Conservation (phyloP, 2,888 invertebrate species). For the Trisateles emortualis region DNA sequence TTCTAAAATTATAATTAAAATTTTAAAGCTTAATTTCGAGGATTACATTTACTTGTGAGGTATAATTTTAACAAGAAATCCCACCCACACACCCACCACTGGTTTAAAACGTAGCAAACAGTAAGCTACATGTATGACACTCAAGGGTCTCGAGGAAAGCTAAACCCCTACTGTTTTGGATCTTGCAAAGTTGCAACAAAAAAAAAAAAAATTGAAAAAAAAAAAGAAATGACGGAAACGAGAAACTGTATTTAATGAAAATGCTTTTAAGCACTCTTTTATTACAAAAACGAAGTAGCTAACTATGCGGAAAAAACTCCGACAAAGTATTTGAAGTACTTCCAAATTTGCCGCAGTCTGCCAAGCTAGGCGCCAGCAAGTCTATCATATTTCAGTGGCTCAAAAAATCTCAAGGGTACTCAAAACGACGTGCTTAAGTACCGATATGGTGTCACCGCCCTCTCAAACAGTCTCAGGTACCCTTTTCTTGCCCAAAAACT, state of each 20-base stretch:
- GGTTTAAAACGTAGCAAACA: too few species aligned
- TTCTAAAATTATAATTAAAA: too few species aligned
- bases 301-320: slow-evolving; percentile 13
- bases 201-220: too few species aligned
- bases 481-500: slow-evolving; percentile 51
- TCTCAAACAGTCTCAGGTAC: slow-evolving; percentile 38
- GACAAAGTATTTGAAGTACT: slow-evolving; percentile 24
- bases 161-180: too few species aligned
- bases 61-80: too few species aligned
- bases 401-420: slow-evolving; percentile 40
- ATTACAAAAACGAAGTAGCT: background rate
- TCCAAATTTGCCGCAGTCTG: slow-evolving; percentile 15
- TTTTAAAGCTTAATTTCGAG: too few species aligned
- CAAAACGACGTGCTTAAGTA: slow-evolving; percentile 53
- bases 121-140: too few species aligned
- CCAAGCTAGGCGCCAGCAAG: slow-evolving; percentile 23
- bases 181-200: too few species aligned
- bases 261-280: background rate
- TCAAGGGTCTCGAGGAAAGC: too few species aligned
- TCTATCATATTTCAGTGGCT: slow-evolving; percentile 27
- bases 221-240: too few species aligned
- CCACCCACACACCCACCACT: too few species aligned
- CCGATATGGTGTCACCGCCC: slow-evolving; percentile 47
- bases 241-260: background rate
- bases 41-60: too few species aligned